phyloP scores from a whole-genome alignment of 2,113 vertebrate species.

The Heliornis fulica region DNA sequence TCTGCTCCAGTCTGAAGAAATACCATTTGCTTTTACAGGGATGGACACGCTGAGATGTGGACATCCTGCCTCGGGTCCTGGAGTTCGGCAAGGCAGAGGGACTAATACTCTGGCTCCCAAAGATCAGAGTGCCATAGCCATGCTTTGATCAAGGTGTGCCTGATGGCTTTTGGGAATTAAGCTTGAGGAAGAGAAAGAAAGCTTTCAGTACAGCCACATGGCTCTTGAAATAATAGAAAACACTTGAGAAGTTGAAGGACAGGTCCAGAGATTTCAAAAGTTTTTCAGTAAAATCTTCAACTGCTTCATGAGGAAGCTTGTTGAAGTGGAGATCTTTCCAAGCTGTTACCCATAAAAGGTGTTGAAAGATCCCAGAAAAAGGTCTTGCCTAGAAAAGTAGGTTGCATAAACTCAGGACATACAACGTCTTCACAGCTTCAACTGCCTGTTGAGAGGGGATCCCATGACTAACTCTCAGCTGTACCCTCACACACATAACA shows the following conservation, averaged over 20 bases:
- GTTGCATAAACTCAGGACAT: neutral
- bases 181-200: neutral
- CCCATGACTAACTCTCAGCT: neutral
- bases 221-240: slow-evolving; percentile 4
- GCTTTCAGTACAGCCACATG: neutral
- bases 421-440: neutral
- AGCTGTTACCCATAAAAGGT: neutral
- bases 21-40: neutral
- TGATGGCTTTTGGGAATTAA: neutral
- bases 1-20: neutral
- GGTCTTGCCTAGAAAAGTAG: neutral
- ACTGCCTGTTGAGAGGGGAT: neutral
- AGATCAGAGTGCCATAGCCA: neutral
- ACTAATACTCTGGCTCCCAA: neutral
- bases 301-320: neutral
- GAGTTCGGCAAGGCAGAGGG: neutral
- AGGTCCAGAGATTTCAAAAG: slow-evolving; percentile 3
- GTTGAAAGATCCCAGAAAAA: neutral
- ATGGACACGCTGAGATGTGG: neutral
- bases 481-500: neutral
- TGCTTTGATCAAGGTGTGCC: neutral
- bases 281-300: slow-evolving; percentile 18
- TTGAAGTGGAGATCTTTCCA: neutral
- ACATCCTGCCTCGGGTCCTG: neutral
- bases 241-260: slow-evolving; percentile 17